Evolutionary conservation across 2,113 vertebrate species (phyloP), one percentile per base, ranked within the genome.

Genomic region (Chloroceryle aenea): DNA sequence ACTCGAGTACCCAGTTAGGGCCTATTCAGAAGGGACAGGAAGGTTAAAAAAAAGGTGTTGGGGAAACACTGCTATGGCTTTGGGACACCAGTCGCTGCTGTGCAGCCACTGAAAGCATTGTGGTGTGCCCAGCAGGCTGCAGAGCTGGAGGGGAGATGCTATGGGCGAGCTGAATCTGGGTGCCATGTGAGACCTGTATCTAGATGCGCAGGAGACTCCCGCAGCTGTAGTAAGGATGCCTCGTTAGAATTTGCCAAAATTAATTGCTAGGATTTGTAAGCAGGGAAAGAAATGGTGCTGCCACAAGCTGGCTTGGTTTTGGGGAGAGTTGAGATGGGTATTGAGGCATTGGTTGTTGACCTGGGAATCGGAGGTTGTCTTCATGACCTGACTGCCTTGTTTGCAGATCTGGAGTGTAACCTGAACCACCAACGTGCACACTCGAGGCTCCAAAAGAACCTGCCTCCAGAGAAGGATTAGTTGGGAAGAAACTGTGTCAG

Each of bases 141-240:
- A 0, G 55, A 69, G 48, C 17, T 0, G 0, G 12, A 4, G 38
- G 11, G 22, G 12, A 14, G 27, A 20, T 30, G 7, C 48, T 45
- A 15, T 23, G 21, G 10, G 30, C n/a, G 19, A 43, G 25, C n/a
- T 34, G 23, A 56, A 63, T 14, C 18, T 55, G 73, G 14, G 52
- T 38, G 30, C 42, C 21, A 2, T 3, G 40, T 29, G 50, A 73
- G 34, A 71, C 40, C 30, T n/a, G 32, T 45, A 73, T 7, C 7
- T 32, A 67, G 40, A 77, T 0, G 0, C 15, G 56, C 1, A 2
- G 62, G 30, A 69, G 10, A 38, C 42, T 20, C 40, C 48, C 48
- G 56, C 64, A 67, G 56, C 43, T 1, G 0, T 6, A 52, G 55
- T 19, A 27, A 89, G 2, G 18, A 52, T 43, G 59, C 12, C 12